These are phyloP conservation scores for Parapristionchus giblindavisi DNA, from an alignment of 2,888 invertebrate genomes.

Conservation along the genomic window DNA sequence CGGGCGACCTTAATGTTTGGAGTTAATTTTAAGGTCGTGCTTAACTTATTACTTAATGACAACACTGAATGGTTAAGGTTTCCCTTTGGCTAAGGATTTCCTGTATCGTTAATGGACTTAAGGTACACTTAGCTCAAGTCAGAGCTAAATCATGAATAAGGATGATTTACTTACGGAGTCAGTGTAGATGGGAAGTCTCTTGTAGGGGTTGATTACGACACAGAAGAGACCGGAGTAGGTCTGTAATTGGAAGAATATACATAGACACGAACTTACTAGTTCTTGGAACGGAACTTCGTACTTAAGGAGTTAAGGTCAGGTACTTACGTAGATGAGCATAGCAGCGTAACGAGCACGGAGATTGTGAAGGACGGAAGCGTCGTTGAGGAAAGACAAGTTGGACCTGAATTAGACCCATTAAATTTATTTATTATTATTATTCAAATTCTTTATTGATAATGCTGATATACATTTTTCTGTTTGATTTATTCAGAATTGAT, in stretches of 20 bases:
- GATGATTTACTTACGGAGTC: constrained; percentile 61
- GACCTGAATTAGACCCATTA: too few species aligned
- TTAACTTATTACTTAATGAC: too few species aligned
- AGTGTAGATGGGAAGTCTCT: constrained; percentile 68
- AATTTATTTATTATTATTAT: too few species aligned
- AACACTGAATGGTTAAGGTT: not conserved
- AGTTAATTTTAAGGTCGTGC: too few species aligned
- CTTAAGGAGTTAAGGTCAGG: not conserved
- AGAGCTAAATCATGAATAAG: constrained; percentile 82
- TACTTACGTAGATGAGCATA: constrained; percentile 79
- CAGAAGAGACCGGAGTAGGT: constrained; percentile 69
- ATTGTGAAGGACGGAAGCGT: constrained; percentile 97
- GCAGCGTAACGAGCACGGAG: constrained; percentile 96
- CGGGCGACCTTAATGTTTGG: constrained; percentile 44
- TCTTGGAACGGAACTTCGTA: not conserved
- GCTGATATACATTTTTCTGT: too few species aligned
- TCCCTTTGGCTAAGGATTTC: not conserved
- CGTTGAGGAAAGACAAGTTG: constrained; percentile 98
- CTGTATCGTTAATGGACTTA: not conserved
- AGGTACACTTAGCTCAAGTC: not conserved
- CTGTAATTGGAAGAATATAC: constrained; percentile 46
- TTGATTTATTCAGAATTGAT: not conserved
- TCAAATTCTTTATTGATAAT: too few species aligned
- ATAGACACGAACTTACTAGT: too few species aligned
- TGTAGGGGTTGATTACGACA: constrained; percentile 69